These are phyloP conservation scores for Panopea generosa DNA, from an alignment of 2,888 invertebrate genomes.

Conservation along the genomic window DNA sequence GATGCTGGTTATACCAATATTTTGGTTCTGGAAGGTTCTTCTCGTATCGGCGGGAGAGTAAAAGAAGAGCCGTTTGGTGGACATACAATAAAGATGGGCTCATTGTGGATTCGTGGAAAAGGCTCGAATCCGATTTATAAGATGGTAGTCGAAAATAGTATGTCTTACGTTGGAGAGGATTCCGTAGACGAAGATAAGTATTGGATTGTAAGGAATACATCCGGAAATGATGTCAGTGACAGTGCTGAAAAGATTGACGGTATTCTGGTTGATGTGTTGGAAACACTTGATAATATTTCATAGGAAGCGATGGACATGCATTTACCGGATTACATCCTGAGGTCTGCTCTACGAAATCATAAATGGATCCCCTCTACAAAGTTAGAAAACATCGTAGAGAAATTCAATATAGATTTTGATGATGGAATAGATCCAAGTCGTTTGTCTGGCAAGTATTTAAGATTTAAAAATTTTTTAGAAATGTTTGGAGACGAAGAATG, in stretches of 20 bases:
- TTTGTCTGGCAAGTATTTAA: constrained; percentile 34
- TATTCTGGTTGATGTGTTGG: constrained; percentile 7
- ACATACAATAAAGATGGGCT: constrained; percentile 51
- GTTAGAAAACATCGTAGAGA: constrained; percentile 39
- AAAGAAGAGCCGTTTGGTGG: constrained; percentile 25
- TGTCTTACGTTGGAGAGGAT: constrained; percentile 18
- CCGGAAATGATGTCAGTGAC: constrained; percentile 36
- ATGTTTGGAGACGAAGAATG: constrained; percentile 23
- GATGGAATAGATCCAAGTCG: constrained; percentile 17
- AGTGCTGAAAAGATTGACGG: constrained; percentile 5
- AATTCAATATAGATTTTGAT: constrained; percentile 30
- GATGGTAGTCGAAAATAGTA: constrained; percentile 10
- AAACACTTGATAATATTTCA: background rate
- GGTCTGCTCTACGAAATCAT: constrained; percentile 20
- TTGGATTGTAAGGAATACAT: constrained; percentile 31
- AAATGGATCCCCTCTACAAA: constrained; percentile 31
- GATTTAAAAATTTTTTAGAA: constrained; percentile 20
- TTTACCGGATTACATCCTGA: constrained; percentile 22
- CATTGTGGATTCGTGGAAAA: constrained; percentile 48
- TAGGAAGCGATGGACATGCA: background rate
- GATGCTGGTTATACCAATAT: constrained; percentile 51
- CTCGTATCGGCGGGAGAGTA: constrained; percentile 49
- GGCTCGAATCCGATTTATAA: constrained; percentile 46
- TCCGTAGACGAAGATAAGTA: constrained; percentile 1
- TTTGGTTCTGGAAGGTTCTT: constrained; percentile 48